These are phyloP conservation scores for Musca vetustissima DNA, from an alignment of 1,140 invertebrate genomes.

Conservation along the genomic window DNA sequence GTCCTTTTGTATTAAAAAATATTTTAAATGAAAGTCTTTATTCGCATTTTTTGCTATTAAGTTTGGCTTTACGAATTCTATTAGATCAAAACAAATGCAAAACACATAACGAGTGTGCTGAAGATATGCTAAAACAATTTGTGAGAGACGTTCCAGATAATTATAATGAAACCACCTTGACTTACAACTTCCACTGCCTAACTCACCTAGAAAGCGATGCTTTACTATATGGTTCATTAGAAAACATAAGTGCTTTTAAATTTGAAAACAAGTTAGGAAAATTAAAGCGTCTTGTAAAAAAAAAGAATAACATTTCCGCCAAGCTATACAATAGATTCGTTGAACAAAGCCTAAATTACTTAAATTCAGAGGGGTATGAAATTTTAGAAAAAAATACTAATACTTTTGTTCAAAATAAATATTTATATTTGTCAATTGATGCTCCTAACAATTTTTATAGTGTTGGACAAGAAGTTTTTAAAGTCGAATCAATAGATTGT, in stretches of 20 bases:
- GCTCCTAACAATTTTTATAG: background rate
- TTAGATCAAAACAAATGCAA: too few species aligned
- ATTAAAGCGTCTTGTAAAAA: slow-evolving; percentile 19
- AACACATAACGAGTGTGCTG: too few species aligned
- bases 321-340: slow-evolving; percentile 15
- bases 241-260: slow-evolving; percentile 20
- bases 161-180: background rate
- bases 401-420: slow-evolving; percentile 6
- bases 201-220: too few species aligned
- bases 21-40: background rate
- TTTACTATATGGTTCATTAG: too few species aligned
- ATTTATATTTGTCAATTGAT: slow-evolving; percentile 1
- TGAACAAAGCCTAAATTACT: background rate
- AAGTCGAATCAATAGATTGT: slow-evolving; percentile 4
- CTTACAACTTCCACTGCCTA: too few species aligned
- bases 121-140: too few species aligned
- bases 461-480: slow-evolving; percentile 11
- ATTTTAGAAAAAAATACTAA: background rate
- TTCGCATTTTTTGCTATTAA: too few species aligned
- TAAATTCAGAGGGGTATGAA: background rate
- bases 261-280: slow-evolving; percentile 21
- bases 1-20: slow-evolving; percentile 39
- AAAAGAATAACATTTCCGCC: slow-evolving; percentile 1
- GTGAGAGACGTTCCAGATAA: background rate
- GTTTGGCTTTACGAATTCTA: too few species aligned